A percentile compares a stretch with the other conserved stretches of the same genome.
phyloP scores from a whole-genome alignment of 2,797 vertebrate species.

The Ataeniobius toweri region DNA sequence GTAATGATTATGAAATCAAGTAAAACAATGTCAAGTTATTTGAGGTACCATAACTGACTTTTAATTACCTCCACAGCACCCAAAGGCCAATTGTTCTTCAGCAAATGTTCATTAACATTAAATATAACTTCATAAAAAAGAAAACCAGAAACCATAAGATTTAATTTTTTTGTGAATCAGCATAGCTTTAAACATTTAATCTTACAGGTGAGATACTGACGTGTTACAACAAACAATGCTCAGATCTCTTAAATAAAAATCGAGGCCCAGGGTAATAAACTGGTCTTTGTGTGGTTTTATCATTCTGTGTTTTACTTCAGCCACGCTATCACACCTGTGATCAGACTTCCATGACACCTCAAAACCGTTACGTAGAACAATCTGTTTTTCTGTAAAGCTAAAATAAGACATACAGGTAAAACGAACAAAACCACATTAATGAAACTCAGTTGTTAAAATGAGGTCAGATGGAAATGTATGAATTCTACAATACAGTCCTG shows the following conservation, averaged over 20 bases:
- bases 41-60: not conserved
- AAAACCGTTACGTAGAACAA: not conserved
- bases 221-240: not conserved
- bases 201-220: not conserved
- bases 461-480: not conserved
- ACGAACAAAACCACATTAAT: not conserved
- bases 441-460: not conserved
- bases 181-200: not conserved
- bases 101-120: not conserved
- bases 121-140: not conserved
- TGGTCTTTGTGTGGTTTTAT: not conserved
- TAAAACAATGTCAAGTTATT: constrained; percentile 22
- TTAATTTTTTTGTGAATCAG: not conserved
- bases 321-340: not conserved
- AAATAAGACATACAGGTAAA: not conserved
- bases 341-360: not conserved
- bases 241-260: not conserved
- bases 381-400: not conserved
- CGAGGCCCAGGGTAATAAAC: not conserved
- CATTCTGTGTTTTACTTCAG: not conserved
- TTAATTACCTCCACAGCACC: not conserved
- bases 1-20: constrained; percentile 4
- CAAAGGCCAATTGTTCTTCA: not conserved
- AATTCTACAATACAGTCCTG: not conserved
- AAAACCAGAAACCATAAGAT: not conserved